A percentile compares a stretch with the other conserved stretches of the same genome.
Conservation (phyloP, 2,888 invertebrate genomes). For the Hyppa rectilinea region DNA sequence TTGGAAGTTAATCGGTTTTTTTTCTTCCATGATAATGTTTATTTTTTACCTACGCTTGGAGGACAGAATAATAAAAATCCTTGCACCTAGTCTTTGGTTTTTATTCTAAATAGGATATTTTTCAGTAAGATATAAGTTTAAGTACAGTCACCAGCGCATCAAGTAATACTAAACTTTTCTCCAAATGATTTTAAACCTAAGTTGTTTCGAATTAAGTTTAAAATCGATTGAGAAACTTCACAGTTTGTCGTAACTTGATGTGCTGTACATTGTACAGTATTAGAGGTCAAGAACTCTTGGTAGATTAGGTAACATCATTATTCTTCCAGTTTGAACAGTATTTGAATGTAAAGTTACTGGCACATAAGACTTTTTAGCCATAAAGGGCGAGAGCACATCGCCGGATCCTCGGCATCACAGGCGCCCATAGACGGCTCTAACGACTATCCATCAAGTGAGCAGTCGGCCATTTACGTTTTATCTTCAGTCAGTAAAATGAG, state of each 20-base stretch:
- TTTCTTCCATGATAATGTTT: constrained; percentile 46
- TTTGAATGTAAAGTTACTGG: not conserved
- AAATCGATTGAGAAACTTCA: too few species aligned
- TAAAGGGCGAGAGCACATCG: not conserved
- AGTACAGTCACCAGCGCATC: too few species aligned
- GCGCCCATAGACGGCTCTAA: not conserved
- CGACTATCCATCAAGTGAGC: constrained; percentile 2
- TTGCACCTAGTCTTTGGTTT: too few species aligned
- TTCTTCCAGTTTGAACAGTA: not conserved
- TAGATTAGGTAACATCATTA: not conserved
- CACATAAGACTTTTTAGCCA: not conserved
- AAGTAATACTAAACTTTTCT: too few species aligned
- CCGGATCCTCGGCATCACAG: not conserved
- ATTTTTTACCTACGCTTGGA: constrained; percentile 24
- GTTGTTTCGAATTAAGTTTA: too few species aligned
- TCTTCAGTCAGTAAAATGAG: not conserved
- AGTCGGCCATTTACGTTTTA: not conserved
- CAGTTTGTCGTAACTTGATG: too few species aligned
- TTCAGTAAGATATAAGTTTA: too few species aligned
- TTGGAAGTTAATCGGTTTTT: constrained; percentile 61
- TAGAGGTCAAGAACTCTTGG: too few species aligned
- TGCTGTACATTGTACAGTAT: too few species aligned
- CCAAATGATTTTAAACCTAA: too few species aligned
- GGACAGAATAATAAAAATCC: constrained; percentile 6
- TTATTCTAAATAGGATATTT: too few species aligned